A percentile compares a stretch with the other conserved stretches of the same genome.
Evolutionary conservation across 2,113 vertebrate genomes (phyloP).

Genomic region (Isurus oxyrinchus): DNA sequence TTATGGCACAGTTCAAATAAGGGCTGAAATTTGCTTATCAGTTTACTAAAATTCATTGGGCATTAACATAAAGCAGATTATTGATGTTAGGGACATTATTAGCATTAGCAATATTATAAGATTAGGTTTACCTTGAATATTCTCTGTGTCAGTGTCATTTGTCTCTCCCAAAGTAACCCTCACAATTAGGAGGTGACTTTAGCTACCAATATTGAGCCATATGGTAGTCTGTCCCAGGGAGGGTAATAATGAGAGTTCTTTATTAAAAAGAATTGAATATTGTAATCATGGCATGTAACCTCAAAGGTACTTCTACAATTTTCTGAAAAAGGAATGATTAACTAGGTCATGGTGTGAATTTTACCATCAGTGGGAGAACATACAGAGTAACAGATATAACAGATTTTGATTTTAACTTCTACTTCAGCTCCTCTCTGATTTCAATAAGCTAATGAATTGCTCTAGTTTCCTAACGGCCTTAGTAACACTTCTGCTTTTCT

Average conservation of each 20-base stretch:
- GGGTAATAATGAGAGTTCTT: neutral
- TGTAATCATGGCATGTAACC: neutral
- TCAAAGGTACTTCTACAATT: neutral
- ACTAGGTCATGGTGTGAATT: neutral
- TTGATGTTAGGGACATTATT: neutral
- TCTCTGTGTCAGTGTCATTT: neutral
- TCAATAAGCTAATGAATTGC: too few relatives aligned
- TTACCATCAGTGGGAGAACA: too few relatives aligned
- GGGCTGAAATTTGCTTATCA: too few relatives aligned
- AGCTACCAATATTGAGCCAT: neutral
- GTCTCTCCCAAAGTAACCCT: neutral
- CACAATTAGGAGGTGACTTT: neutral
- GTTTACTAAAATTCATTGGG: too few relatives aligned
- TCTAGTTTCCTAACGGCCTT: too few relatives aligned
- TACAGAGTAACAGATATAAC: too few relatives aligned
- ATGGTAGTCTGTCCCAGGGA: neutral
- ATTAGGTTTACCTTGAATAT: neutral
- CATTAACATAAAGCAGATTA: too few relatives aligned
- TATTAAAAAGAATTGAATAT: neutral
- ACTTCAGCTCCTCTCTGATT: too few relatives aligned
- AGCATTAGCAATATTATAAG: neutral
- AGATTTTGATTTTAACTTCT: too few relatives aligned
- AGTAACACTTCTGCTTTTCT: too few relatives aligned
- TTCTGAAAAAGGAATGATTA: neutral
- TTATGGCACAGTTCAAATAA: neutral